These are phyloP conservation scores for Danio kyathit DNA, from an alignment of 2,797 vertebrate species.

Conservation along the genomic window DNA sequence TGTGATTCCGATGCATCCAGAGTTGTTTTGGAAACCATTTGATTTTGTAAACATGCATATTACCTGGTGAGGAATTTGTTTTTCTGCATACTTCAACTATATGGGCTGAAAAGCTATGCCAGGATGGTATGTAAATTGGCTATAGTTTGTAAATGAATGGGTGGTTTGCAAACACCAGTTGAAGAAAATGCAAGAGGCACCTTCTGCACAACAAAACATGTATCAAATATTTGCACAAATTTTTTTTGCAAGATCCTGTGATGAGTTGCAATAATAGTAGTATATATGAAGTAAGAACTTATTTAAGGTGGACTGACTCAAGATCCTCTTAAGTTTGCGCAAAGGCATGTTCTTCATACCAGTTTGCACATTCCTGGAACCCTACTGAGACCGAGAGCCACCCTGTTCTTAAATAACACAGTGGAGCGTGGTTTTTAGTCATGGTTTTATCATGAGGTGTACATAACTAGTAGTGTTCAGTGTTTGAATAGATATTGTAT, in stretches of 20 bases:
- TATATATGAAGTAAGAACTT: constrained; percentile 3
- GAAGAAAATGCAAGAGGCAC: not conserved
- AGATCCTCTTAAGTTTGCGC: constrained; percentile 24
- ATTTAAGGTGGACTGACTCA: constrained; percentile 3
- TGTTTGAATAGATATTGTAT: constrained; percentile 6
- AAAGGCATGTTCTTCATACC: constrained; percentile 37
- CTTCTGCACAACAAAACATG: not conserved
- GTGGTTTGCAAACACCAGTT: constrained; percentile 1
- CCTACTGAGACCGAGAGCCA: constrained; percentile 22
- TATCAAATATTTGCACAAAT: not conserved
- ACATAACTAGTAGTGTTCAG: not conserved
- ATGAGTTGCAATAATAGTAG: not conserved
- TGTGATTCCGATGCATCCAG: constrained; percentile 6
- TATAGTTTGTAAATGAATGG: constrained; percentile 17
- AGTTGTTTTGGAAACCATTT: constrained; percentile 22
- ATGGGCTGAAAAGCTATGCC: constrained; percentile 25
- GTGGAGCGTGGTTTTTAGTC: not conserved
- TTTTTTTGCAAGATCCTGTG: not conserved
- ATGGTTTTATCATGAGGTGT: not conserved
- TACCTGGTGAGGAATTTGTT: constrained; percentile 35
- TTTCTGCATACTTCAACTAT: constrained; percentile 37
- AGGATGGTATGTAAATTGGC: constrained; percentile 25
- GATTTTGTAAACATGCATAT: not conserved
- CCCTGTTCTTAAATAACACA: constrained; percentile 36
- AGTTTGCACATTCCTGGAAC: not conserved